Evolutionary conservation across 2,888 invertebrate genomes (phyloP).

Genomic region (Drosophila pullipes): DNA sequence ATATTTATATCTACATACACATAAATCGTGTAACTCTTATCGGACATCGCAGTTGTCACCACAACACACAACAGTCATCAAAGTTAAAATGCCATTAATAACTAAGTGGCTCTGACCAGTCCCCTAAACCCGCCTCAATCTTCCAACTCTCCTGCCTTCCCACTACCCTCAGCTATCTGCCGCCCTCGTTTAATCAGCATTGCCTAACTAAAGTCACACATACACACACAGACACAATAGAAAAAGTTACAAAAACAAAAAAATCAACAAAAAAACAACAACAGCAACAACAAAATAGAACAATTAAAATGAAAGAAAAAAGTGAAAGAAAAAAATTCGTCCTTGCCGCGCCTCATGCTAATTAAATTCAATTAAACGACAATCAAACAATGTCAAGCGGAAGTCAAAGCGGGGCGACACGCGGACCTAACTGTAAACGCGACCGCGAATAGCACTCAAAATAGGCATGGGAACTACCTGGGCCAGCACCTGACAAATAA

Average conservation of each 20-base stretch:
- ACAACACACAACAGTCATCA: conserved; percentile 57
- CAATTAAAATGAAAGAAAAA: conserved; percentile 16
- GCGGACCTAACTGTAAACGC: conserved; percentile 48
- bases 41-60: conserved; percentile 44
- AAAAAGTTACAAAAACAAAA: conserved; percentile 3
- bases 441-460: conserved; percentile 36
- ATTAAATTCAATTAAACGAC: conserved; percentile 85
- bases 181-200: conserved; percentile 12
- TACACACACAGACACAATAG: conserved; percentile 11
- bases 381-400: conserved; percentile 85
- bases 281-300: not conserved
- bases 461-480: conserved; percentile 17
- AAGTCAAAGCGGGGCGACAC: conserved; percentile 70
- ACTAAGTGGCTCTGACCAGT: conserved; percentile 48
- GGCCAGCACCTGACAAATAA: conserved; percentile 17
- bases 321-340: conserved; percentile 44
- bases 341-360: conserved; percentile 80
- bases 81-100: conserved; percentile 79
- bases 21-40: conserved; percentile 27
- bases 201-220: conserved; percentile 23
- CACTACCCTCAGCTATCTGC: not conserved
- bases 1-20: not conserved
- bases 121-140: not conserved
- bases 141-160: not conserved
- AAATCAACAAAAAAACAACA: not conserved